phyloP scores from a whole-genome alignment of 2,113 vertebrate genomes.

The Globicephala melas region DNA sequence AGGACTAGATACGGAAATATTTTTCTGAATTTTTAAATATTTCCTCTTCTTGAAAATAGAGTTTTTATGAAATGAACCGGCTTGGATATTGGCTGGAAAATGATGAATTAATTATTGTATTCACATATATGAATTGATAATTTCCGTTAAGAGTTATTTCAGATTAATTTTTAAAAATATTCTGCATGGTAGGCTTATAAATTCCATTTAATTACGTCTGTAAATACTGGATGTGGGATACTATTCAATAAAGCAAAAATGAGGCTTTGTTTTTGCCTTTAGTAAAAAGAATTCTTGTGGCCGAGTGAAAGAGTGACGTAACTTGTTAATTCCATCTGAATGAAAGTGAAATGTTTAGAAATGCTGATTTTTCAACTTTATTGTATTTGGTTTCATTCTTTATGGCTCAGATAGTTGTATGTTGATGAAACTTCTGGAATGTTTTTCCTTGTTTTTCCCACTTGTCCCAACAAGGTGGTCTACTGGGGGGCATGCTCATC shows the following conservation, averaged over 20 bases:
- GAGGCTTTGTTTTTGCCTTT: not conserved
- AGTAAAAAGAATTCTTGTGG: not conserved
- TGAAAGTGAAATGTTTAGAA: constrained; percentile 43
- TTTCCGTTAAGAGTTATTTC: constrained; percentile 64
- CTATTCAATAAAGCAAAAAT: constrained; percentile 79
- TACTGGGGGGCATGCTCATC: rapidly evolving
- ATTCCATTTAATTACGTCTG: constrained; percentile 33
- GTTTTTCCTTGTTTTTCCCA: not conserved
- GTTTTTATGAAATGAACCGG: constrained; percentile 70
- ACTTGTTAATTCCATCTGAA: constrained; percentile 32
- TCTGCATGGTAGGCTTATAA: constrained; percentile 20
- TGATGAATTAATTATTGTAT: constrained; percentile 61
- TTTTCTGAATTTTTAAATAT: constrained; percentile 75
- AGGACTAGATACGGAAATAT: constrained; percentile 65
- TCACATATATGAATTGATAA: constrained; percentile 65
- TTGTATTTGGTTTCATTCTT: not conserved
- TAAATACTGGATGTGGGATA: constrained; percentile 71
- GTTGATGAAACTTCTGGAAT: not conserved
- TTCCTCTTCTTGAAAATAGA: constrained; percentile 59
- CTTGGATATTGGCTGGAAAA: constrained; percentile 64
- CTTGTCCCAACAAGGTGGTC: not conserved
- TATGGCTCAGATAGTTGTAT: not conserved
- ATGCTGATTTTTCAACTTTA: constrained; percentile 1
- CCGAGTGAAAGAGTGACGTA: not conserved
- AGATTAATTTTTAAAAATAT: constrained; percentile 60